phyloP scores from a whole-genome alignment of 1,140 invertebrate species.

The Aphelinus certus region DNA sequence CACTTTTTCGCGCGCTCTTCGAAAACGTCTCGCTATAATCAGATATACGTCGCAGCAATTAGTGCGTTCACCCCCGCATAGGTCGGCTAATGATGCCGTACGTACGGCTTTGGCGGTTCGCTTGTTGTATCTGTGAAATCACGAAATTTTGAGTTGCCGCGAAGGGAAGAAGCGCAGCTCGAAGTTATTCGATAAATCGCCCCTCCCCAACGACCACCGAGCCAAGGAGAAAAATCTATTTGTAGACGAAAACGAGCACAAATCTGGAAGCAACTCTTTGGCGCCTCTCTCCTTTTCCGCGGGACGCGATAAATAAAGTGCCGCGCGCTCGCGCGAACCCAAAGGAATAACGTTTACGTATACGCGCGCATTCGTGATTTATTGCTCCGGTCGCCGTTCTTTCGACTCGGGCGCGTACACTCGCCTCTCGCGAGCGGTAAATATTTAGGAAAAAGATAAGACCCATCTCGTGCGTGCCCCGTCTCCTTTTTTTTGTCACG shows the following conservation, averaged over 20 bases:
- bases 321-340: not conserved
- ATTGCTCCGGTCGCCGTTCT: constrained; percentile 35
- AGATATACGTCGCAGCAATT: too few relatives aligned
- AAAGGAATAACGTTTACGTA: constrained; percentile 16
- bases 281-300: not conserved
- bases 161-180: not conserved
- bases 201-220: too few relatives aligned
- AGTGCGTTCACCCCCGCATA: too few relatives aligned
- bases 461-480: constrained; percentile 16
- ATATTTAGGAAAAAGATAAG: constrained; percentile 45
- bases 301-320: constrained; percentile 37
- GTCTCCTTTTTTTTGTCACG: too few relatives aligned
- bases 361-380: constrained; percentile 39
- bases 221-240: too few relatives aligned
- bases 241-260: not conserved
- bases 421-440: constrained; percentile 31
- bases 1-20: too few relatives aligned
- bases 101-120: too few relatives aligned
- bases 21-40: too few relatives aligned
- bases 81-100: too few relatives aligned
- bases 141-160: too few relatives aligned
- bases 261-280: constrained; percentile 26
- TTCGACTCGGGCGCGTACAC: not conserved
- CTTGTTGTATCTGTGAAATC: too few relatives aligned
- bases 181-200: not conserved